Base-by-base conservation (phyloP, 2,888 invertebrate species). In the Eumerus sabulonum region DNA sequence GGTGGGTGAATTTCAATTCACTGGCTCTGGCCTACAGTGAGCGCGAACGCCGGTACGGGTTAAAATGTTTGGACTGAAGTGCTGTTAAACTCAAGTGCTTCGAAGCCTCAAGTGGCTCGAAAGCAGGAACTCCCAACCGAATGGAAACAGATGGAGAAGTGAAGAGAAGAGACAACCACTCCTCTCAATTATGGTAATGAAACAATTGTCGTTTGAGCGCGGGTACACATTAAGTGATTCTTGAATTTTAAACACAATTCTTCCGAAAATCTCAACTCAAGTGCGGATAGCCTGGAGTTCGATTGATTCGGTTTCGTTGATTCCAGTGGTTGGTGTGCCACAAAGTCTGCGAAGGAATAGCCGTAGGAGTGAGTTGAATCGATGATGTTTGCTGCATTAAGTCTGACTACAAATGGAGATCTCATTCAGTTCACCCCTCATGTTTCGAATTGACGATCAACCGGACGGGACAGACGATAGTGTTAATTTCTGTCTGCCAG, bases 101-200 rank as follows among this genome's bases (percentile, higher is more conserved):
- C 40, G 36, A 70, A 64, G 79, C 79, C 79, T 74, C 63, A 27
- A 27, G 27, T 2, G 68, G 79, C 47, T 57, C 48, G 9, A 56
- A 64, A 77, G 45, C 54, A 60, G 51, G 18, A 54, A 56, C 53
- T 16, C 12, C 35, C 5, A 70, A 56, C 27, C 57, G 45, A 40
- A 47, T 14, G 54, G 50, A 38, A 67, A 18, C 79, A 79, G 79
- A 73, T 73, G 74, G 79, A 68, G 74, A 79, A n/a, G n/a, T n/a
- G 48, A 38, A 68, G 35, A 74, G 74, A 74, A 73, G 67, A 68
- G 79, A 68, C 68, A 79, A 74, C 74, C 79, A 79, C 79, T 79
- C 74, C 74, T 81, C 77, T 79, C 83, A 83, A 83, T 83, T 83
- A 83, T 83, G 83, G 83, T 83, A 83, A 83, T 83, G 83, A 83